A percentile compares a stretch with the other conserved stretches of the same genome.
phyloP scores from a whole-genome alignment of 2,888 invertebrate genomes.

The Pasiphila rectangulata region DNA sequence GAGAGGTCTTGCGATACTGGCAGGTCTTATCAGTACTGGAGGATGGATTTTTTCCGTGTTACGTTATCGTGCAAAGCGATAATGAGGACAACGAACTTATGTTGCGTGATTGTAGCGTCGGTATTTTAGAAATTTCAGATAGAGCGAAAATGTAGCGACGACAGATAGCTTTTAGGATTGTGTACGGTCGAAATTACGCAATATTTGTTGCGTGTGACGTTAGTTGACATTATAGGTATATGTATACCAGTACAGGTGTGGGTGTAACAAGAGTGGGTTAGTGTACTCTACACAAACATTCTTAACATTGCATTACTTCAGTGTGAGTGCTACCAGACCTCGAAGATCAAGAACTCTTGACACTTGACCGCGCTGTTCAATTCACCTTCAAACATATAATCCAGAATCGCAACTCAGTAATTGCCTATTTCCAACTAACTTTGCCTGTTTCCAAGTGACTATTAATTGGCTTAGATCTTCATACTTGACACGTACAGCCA shows the following conservation, averaged over 20 bases:
- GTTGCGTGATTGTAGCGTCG: conserved; percentile 58
- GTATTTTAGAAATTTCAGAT: conserved; percentile 33
- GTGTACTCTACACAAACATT: too few relatives aligned
- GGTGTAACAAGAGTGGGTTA: not conserved
- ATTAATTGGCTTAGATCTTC: too few relatives aligned
- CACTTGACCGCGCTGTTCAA: too few relatives aligned
- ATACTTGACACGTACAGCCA: too few relatives aligned
- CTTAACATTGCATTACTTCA: too few relatives aligned
- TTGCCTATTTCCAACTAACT: too few relatives aligned
- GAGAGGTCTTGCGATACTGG: conserved; percentile 48
- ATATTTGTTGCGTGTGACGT: conserved; percentile 6
- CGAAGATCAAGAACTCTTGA: too few relatives aligned
- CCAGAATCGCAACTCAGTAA: too few relatives aligned
- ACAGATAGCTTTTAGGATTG: conserved; percentile 19
- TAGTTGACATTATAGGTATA: not conserved
- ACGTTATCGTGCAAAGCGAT: conserved; percentile 70
- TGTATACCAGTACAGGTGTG: not conserved
- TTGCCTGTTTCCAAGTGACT: too few relatives aligned
- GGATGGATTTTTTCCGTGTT: conserved; percentile 71
- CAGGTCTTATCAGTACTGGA: conserved; percentile 53
- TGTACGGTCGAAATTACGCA: conserved; percentile 12
- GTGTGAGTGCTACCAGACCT: too few relatives aligned
- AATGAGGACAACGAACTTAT: conserved; percentile 64
- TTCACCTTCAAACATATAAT: too few relatives aligned
- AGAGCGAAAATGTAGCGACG: conserved; percentile 25